Percentiles rank a stretch among this genome's conserved stretches.
Conservation (phyloP, 2,888 invertebrate species). For the Emesis furor region DNA sequence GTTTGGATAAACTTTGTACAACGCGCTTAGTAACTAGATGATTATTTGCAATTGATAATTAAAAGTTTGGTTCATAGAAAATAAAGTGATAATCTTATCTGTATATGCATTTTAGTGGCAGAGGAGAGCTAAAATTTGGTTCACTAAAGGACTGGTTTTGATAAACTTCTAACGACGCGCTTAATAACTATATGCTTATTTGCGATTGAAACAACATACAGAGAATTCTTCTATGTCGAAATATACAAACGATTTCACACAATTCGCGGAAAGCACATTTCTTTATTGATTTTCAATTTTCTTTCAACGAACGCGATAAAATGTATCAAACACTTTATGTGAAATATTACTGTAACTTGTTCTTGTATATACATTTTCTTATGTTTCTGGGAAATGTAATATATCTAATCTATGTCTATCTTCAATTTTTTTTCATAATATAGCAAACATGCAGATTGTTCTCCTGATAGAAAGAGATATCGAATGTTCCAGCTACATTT, state of each 20-base stretch:
- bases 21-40: neutral
- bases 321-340: conserved; percentile 19
- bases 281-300: conserved; percentile 43
- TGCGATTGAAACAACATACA: too few relatives aligned
- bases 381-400: neutral
- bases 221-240: neutral
- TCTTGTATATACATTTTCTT: conserved; percentile 30
- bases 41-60: neutral
- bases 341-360: conserved; percentile 26
- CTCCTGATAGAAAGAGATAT: too few relatives aligned
- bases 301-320: conserved; percentile 33
- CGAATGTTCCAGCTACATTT: too few relatives aligned
- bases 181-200: too few relatives aligned
- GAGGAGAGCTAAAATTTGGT: too few relatives aligned
- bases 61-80: neutral
- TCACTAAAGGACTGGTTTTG: too few relatives aligned
- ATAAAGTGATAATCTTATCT: too few relatives aligned
- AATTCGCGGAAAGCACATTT: neutral
- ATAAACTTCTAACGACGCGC: too few relatives aligned
- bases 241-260: conserved; percentile 12
- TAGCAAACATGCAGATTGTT: too few relatives aligned
- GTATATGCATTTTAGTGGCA: too few relatives aligned
- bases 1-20: neutral
- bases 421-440: too few relatives aligned
- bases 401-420: neutral